phyloP scores from a whole-genome alignment of 2,797 vertebrate genomes.

The Crocodylus rhombifer region DNA sequence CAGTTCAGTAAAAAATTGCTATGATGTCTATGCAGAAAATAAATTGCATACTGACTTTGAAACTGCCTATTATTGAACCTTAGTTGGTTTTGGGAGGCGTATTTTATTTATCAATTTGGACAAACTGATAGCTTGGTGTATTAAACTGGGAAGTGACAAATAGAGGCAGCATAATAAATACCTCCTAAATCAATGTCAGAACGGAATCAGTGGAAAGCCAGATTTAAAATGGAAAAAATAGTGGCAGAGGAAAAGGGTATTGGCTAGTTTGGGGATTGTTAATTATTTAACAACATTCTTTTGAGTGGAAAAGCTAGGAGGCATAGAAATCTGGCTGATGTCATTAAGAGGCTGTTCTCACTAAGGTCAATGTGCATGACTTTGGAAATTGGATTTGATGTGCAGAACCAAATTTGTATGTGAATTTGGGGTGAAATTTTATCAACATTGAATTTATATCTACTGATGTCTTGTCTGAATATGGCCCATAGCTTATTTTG shows the following conservation, averaged over 20 bases:
- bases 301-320: background rate
- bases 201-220: background rate
- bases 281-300: background rate
- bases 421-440: background rate
- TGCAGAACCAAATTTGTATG: background rate
- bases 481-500: background rate
- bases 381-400: background rate
- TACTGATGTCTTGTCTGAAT: background rate
- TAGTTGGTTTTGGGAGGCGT: background rate
- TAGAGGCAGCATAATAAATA: conserved; percentile 45
- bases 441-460: background rate
- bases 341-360: background rate
- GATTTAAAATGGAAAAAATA: background rate
- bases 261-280: background rate
- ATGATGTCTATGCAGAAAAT: background rate
- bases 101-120: conserved; percentile 20
- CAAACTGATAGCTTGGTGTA: conserved; percentile 20
- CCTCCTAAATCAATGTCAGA: conserved; percentile 23
- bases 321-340: background rate
- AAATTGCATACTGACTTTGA: conserved; percentile 6
- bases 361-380: background rate
- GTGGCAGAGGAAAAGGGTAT: background rate
- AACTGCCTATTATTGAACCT: background rate
- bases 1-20: background rate
- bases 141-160: conserved; percentile 43